Conservation (phyloP, 2,888 invertebrate genomes). For the Acronicta aceris region DNA sequence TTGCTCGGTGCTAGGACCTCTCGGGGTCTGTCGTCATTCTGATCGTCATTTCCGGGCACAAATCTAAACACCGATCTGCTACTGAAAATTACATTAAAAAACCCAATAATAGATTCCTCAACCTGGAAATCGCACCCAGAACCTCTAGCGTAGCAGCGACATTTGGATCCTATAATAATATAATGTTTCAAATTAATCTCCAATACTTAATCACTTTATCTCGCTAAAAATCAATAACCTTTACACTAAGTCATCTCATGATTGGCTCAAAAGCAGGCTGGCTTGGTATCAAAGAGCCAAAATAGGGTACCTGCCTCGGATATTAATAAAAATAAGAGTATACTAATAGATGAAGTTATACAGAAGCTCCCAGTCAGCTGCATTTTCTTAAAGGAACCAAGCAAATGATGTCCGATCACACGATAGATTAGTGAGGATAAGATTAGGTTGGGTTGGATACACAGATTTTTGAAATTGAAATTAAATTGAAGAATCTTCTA, state of each 20-base stretch:
- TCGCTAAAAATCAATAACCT: slow-evolving; percentile 35
- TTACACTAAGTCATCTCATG: slow-evolving; percentile 36
- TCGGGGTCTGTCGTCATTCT: too few species aligned
- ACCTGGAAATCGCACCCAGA: too few species aligned
- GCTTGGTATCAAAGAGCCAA: slow-evolving; percentile 69
- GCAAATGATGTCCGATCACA: slow-evolving; percentile 85
- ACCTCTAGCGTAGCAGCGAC: too few species aligned
- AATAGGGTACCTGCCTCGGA: slow-evolving; percentile 69
- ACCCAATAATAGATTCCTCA: too few species aligned
- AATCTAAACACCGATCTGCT: too few species aligned
- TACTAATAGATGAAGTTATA: slow-evolving; percentile 85
- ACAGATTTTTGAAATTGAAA: too few species aligned
- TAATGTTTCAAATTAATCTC: too few species aligned
- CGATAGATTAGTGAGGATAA: slow-evolving; percentile 64
- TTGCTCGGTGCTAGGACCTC: too few species aligned
- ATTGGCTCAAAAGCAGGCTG: slow-evolving; percentile 43
- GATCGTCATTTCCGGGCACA: too few species aligned
- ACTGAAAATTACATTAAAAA: too few species aligned
- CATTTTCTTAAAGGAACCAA: slow-evolving; percentile 88
- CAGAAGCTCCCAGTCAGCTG: slow-evolving; percentile 84
- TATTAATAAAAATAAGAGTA: slow-evolving; percentile 85
- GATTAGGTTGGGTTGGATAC: slow-evolving; percentile 46
- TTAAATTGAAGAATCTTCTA: too few species aligned
- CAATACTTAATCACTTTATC: slow-evolving; percentile 1
- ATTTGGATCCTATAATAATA: too few species aligned